Evolutionary conservation across 2,797 vertebrate species (phyloP), one percentile per base, ranked within the genome.

Genomic region (Phataginus tricuspis): DNA sequence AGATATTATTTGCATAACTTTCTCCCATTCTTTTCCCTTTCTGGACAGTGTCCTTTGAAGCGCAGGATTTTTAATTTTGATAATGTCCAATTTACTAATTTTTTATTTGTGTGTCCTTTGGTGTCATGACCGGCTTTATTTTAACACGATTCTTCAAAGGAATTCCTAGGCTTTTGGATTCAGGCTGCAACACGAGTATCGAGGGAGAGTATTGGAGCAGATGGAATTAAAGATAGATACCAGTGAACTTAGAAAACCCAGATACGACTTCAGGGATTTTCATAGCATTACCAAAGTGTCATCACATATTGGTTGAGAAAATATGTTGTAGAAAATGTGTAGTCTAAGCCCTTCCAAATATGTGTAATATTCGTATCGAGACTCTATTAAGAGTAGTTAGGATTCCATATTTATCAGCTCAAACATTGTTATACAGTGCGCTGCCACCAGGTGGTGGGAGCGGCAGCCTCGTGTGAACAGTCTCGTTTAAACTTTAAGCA

Each of bases 371-470:
- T 71, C 13, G 45, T 45, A 11, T 45, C 10, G 27, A 59, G 13
- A 55, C 34, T 63, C 6, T 18, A 12, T 45, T 25, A 74, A 72
- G n/a, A 16, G 39, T 25, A 13, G 18, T 55, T 37, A 55, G 1
- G 10, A 42, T 59, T 71, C 49, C 18, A 13, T 29, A n/a, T 27
- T 79, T 59, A 68, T 51, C 69, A 53, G 59, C 16, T 74, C 45
- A 15, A 51, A 95, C 45, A 45, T 19, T 31, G 19, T 29, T 42
- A 53, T 74, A 18, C 39, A 37, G 59, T 18, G 12, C 90, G 64
- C 59, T 59, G 79, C 93, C 96, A 91, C 89, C 66, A 95, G 95
- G 86, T 84, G 89, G 90, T 15, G 77, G 77, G 29, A 82, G 69
- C 15, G 0, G 71, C 29, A 77, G 79, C 21, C 31, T 19, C 31